Evolutionary conservation across 2,113 vertebrate species (phyloP).

Genomic region (Oxyura jamaicensis): DNA sequence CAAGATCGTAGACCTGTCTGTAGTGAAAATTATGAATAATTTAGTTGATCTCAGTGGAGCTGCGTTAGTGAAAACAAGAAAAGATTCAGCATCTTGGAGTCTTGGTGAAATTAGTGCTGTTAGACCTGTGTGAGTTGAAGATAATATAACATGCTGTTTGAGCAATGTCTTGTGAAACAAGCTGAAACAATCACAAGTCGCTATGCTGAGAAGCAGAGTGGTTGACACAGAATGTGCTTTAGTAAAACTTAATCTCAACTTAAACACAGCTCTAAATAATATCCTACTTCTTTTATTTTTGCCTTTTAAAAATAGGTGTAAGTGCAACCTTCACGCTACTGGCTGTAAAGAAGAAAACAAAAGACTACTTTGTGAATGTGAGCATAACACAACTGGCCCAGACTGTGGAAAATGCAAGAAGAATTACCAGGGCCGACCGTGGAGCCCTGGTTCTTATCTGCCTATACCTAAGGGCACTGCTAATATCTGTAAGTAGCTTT

Average conservation of each 20-base stretch:
- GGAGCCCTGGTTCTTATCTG: conserved; percentile 96
- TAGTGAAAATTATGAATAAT: neutral
- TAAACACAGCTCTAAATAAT: conserved; percentile 29
- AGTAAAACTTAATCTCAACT: neutral
- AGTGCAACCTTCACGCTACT: conserved; percentile 98
- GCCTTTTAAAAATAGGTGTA: conserved; percentile 85
- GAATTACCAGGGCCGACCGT: conserved; percentile 93
- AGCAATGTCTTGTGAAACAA: neutral
- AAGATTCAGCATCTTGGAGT: neutral
- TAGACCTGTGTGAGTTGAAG: neutral
- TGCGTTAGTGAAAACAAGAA: neutral
- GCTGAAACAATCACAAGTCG: neutral
- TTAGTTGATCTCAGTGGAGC: neutral
- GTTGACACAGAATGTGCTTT: neutral
- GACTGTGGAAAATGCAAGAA: conserved; percentile 98
- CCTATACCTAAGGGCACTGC: conserved; percentile 98
- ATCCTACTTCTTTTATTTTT: conserved; percentile 62
- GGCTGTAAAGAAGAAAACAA: conserved; percentile 95
- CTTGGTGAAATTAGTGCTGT: neutral
- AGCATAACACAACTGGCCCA: conserved; percentile 98
- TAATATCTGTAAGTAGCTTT: conserved; percentile 95
- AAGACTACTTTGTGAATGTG: conserved; percentile 94
- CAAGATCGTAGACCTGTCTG: neutral
- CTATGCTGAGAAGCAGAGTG: neutral
- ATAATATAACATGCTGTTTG: neutral